Conservation (phyloP, 2,888 invertebrate species). For the Chironomus tentans region DNA sequence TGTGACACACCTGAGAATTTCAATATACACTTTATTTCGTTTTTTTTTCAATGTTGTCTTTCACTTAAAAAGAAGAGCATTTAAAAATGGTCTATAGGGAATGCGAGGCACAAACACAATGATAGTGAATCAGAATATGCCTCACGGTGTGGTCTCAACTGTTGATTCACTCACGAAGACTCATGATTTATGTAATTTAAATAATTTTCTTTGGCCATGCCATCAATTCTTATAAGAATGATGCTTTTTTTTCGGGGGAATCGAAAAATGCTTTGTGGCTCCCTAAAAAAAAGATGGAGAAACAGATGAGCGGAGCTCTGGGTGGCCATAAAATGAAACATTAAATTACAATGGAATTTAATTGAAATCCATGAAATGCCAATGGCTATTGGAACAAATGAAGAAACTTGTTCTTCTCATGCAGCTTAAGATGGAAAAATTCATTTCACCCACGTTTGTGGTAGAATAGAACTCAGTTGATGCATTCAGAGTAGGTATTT, state of each 20-base stretch:
- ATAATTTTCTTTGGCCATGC: neutral
- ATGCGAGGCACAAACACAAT: too few species aligned
- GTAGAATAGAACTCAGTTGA: neutral
- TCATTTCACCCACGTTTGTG: neutral
- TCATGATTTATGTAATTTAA: conserved; percentile 10
- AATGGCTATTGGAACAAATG: neutral
- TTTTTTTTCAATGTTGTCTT: too few species aligned
- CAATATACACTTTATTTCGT: too few species aligned
- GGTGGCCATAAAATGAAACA: conserved; percentile 13
- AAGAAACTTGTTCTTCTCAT: neutral
- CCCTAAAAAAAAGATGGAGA: too few species aligned
- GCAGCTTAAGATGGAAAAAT: too few species aligned
- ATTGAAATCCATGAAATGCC: conserved; percentile 16
- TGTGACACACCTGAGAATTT: conserved; percentile 7
- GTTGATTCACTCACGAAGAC: neutral
- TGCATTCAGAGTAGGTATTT: neutral
- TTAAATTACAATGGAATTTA: conserved; percentile 24
- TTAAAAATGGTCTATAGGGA: too few species aligned
- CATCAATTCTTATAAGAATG: neutral
- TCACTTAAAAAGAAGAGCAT: too few species aligned
- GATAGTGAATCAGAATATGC: neutral
- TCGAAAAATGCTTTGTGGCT: too few species aligned
- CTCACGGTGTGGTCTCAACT: neutral
- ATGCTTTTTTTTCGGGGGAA: too few species aligned
- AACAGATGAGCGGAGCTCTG: neutral